Conservation (phyloP, 2,113 vertebrate genomes). For the Rissa tridactyla region DNA sequence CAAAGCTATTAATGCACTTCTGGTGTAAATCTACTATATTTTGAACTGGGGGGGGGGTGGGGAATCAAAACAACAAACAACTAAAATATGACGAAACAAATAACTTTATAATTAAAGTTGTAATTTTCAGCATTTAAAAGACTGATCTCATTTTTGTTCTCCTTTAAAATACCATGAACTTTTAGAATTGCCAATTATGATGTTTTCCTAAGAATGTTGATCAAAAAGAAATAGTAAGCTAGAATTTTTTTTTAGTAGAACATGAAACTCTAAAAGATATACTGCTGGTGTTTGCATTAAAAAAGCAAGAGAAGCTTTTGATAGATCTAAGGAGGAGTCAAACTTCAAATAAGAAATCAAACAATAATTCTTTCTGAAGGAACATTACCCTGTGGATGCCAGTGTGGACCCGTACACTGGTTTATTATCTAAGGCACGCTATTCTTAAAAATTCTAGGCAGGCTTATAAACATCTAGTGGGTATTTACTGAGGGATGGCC, state of each 20-base stretch:
- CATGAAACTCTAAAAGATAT: not conserved
- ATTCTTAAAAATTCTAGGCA: not conserved
- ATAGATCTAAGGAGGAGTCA: not conserved
- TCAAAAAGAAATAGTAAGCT: not conserved
- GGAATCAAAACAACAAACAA: not conserved
- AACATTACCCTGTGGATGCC: not conserved
- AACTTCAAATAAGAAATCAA: not conserved
- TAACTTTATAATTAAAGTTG: conserved; percentile 49
- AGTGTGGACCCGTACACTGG: not conserved
- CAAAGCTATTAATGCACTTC: conserved; percentile 20
- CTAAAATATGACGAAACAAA: not conserved
- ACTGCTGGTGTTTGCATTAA: not conserved
- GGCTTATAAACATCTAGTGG: not conserved
- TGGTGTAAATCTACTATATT: conserved; percentile 19
- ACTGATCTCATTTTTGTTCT: not conserved
- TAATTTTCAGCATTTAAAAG: conserved; percentile 24
- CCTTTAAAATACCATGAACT: not conserved
- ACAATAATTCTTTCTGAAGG: not conserved
- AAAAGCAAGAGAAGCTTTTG: not conserved
- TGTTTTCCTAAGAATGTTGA: not conserved
- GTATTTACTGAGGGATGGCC: not conserved
- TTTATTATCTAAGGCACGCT: not conserved
- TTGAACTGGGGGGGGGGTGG: not conserved
- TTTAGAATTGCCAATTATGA: not conserved
- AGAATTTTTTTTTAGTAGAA: not conserved